Conservation (phyloP, 2,888 invertebrate genomes). For the Epinotia brunnichana region DNA sequence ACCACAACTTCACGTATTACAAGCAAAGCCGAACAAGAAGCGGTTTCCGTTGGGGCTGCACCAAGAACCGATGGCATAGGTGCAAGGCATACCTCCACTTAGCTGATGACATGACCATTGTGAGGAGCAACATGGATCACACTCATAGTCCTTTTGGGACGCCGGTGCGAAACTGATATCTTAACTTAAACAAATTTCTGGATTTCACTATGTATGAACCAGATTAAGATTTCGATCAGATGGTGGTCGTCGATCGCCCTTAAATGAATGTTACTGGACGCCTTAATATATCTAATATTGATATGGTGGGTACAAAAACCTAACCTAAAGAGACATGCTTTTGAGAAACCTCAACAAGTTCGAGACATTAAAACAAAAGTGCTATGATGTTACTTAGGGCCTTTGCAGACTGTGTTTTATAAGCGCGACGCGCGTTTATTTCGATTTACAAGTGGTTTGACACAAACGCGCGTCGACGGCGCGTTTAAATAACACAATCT, state of each 20-base stretch:
- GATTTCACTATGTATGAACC: slow-evolving; percentile 28
- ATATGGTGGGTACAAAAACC: neutral
- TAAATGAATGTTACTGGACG: neutral
- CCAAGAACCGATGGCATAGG: slow-evolving; percentile 77
- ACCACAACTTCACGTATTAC: slow-evolving; percentile 75
- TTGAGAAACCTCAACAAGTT: neutral
- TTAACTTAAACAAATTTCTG: slow-evolving; percentile 26
- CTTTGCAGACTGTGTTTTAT: too few relatives aligned
- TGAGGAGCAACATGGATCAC: slow-evolving; percentile 75
- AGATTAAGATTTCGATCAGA: neutral
- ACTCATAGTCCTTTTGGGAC: slow-evolving; percentile 69
- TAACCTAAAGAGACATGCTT: neutral
- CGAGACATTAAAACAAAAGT: neutral
- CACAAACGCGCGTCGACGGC: too few relatives aligned
- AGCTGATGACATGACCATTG: slow-evolving; percentile 75
- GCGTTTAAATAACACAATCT: too few relatives aligned
- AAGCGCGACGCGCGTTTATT: too few relatives aligned
- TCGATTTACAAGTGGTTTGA: too few relatives aligned
- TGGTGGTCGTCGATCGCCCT: neutral
- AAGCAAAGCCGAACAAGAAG: slow-evolving; percentile 72
- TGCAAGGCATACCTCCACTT: slow-evolving; percentile 76
- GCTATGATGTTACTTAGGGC: neutral
- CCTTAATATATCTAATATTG: neutral
- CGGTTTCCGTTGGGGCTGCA: slow-evolving; percentile 79
- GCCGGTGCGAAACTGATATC: slow-evolving; percentile 40